Conservation (phyloP, 2,797 vertebrate genomes). For the Craterocephalus amniculus region DNA sequence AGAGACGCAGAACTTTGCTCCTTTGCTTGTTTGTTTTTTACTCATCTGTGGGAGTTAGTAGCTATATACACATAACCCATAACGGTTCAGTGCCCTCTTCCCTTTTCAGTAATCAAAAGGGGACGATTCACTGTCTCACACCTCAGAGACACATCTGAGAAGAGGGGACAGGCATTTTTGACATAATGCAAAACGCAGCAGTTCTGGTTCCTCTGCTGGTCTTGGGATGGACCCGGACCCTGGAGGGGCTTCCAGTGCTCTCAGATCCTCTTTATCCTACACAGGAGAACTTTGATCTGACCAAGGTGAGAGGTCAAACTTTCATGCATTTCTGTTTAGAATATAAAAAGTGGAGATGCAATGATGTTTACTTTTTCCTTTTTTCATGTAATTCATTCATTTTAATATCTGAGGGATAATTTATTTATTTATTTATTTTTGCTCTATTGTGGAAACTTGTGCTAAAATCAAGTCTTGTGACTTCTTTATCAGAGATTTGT, state of each 20-base stretch:
- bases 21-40: slow-evolving; percentile 70
- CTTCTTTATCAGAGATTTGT: no score
- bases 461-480: no score
- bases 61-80: slow-evolving; percentile 24
- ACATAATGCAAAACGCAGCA: slow-evolving; percentile 48
- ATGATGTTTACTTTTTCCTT: neutral
- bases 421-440: neutral
- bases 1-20: slow-evolving; percentile 78
- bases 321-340: neutral
- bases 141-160: slow-evolving; percentile 17
- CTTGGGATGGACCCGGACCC: slow-evolving; percentile 52
- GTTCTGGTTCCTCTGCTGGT: slow-evolving; percentile 72
- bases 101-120: slow-evolving; percentile 6
- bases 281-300: slow-evolving; percentile 89
- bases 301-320: slow-evolving; percentile 78
- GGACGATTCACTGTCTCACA: slow-evolving; percentile 11
- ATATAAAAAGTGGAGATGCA: no score
- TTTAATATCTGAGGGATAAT: neutral
- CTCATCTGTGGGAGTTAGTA: slow-evolving; percentile 27
- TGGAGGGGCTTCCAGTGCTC: slow-evolving; percentile 64
- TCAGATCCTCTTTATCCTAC: slow-evolving; percentile 76
- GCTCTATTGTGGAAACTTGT: no score
- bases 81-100: slow-evolving; percentile 40
- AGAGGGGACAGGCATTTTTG: slow-evolving; percentile 19
- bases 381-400: neutral